A percentile compares a stretch with the other conserved stretches of the same genome.
These are phyloP conservation scores for Ichneumon xanthorius DNA, from an alignment of 2,888 invertebrate genomes.

Conservation along the genomic window DNA sequence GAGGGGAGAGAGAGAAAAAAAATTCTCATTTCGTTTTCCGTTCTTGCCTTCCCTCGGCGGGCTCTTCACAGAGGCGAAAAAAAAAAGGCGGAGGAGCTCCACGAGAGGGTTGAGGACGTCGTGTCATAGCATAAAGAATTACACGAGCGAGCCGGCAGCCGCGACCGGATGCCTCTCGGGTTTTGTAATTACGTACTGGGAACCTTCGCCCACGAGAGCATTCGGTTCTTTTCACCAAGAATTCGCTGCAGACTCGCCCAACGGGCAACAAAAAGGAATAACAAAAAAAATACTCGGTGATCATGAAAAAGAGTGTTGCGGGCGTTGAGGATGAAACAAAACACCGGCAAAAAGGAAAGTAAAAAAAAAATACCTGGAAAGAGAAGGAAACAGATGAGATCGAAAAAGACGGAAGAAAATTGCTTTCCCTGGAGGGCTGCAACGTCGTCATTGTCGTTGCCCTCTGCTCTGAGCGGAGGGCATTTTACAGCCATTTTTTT, in stretches of 20 bases:
- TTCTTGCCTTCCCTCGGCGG: constrained; percentile 53
- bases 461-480: constrained; percentile 7
- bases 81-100: constrained; percentile 2
- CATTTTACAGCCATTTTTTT: constrained; percentile 46
- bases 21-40: constrained; percentile 29
- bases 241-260: constrained; percentile 1
- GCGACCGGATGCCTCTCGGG: constrained; percentile 27
- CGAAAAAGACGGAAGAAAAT: constrained; percentile 61
- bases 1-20: not conserved
- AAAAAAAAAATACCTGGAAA: not conserved
- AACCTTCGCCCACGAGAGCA: constrained; percentile 14
- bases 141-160: constrained; percentile 27
- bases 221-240: constrained; percentile 27
- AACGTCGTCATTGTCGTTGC: constrained; percentile 28
- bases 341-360: constrained; percentile 1
- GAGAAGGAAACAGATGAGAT: constrained; percentile 38
- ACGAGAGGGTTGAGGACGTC: not conserved
- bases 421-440: constrained; percentile 51
- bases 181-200: constrained; percentile 50
- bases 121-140: constrained; percentile 43
- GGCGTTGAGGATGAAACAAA: not conserved
- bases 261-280: constrained; percentile 16
- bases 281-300: constrained; percentile 19
- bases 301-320: constrained; percentile 46
- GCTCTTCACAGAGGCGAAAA: constrained; percentile 37